A percentile compares a stretch with the other conserved stretches of the same genome.
Conservation (phyloP, 1,140 invertebrate genomes). For the Theocolax elegans region DNA sequence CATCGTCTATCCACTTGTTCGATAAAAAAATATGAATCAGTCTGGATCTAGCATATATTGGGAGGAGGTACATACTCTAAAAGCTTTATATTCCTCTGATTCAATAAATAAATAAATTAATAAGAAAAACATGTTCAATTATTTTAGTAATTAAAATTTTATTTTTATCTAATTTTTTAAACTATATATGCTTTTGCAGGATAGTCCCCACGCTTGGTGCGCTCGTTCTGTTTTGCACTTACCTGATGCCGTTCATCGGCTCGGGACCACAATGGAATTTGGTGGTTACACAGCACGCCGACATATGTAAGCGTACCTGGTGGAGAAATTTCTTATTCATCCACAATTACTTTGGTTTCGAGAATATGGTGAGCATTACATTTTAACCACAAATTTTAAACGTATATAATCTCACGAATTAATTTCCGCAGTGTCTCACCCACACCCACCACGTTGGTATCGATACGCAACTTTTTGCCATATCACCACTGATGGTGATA, state of each 20-base stretch:
- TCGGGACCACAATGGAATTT: conserved; percentile 76
- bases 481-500: conserved; percentile 78
- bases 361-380: conserved; percentile 68
- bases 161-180: not conserved
- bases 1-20: no score
- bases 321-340: conserved; percentile 75
- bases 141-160: no score
- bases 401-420: conserved; percentile 18
- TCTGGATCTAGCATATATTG: no score
- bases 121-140: no score
- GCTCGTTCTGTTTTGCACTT: conserved; percentile 75
- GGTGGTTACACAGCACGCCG: conserved; percentile 72
- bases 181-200: no score
- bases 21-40: no score
- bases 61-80: no score
- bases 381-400: conserved; percentile 10
- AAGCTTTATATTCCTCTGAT: no score
- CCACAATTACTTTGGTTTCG: conserved; percentile 76
- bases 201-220: conserved; percentile 72
- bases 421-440: conserved; percentile 71
- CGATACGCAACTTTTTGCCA: conserved; percentile 83
- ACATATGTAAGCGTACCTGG: conserved; percentile 73
- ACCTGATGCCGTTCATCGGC: conserved; percentile 71
- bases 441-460: conserved; percentile 83
- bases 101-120: no score